Evolutionary conservation across 2,888 invertebrate genomes (phyloP).

Genomic region (Conchocele bisecta): DNA sequence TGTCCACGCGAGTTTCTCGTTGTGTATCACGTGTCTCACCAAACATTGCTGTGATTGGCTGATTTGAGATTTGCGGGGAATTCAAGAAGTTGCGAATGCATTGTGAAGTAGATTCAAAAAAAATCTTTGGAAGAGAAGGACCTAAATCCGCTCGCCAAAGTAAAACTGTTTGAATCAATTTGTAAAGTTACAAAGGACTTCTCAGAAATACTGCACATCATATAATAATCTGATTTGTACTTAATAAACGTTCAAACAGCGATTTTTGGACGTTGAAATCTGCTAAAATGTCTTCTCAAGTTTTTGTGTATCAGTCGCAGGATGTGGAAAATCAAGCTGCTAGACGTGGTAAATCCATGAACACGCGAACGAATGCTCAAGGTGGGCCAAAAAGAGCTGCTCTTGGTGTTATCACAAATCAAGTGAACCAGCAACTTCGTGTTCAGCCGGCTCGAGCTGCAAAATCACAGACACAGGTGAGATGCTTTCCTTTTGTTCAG

Average conservation of each 20-base stretch:
- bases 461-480: conserved; percentile 74
- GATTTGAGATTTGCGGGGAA: conserved; percentile 72
- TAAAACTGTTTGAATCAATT: too few relatives aligned
- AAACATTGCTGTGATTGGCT: conserved; percentile 72
- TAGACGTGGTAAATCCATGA: conserved; percentile 60
- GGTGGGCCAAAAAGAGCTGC: conserved; percentile 73
- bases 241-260: too few relatives aligned
- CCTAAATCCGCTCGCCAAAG: too few relatives aligned
- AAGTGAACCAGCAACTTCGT: conserved; percentile 65
- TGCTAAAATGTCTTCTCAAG: not conserved
- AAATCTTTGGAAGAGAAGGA: conserved; percentile 14
- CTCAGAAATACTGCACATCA: not conserved
- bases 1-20: not conserved
- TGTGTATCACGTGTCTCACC: conserved; percentile 61
- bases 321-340: conserved; percentile 64
- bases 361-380: conserved; percentile 54
- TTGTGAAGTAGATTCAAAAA: conserved; percentile 30
- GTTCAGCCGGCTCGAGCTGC: conserved; percentile 78
- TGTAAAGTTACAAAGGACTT: not conserved
- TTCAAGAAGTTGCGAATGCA: conserved; percentile 70
- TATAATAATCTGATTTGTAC: not conserved
- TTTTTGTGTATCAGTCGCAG: conserved; percentile 57
- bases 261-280: conserved; percentile 3
- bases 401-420: conserved; percentile 79
- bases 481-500: too few relatives aligned